These are phyloP conservation scores for Peromyscus attwateri DNA, from an alignment of 2,797 vertebrate species.

Conservation along the genomic window DNA sequence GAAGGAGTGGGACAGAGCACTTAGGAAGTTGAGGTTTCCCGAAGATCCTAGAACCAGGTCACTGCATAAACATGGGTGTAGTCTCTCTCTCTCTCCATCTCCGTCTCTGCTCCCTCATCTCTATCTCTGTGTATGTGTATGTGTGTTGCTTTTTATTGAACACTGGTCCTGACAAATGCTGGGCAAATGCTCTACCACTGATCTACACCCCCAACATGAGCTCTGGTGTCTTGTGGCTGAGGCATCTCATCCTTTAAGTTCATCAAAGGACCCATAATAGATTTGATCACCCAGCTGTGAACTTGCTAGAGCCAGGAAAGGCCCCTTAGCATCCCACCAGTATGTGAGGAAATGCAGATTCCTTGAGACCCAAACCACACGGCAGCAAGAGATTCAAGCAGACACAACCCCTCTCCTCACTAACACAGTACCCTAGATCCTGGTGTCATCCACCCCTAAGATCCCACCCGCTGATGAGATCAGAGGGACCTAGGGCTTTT, in stretches of 20 bases:
- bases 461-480: background rate
- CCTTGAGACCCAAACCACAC: background rate
- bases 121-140: background rate
- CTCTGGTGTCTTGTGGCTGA: fast-evolving
- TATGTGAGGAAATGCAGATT: background rate
- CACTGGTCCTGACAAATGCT: background rate
- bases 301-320: background rate
- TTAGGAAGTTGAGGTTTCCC: fast-evolving
- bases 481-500: background rate
- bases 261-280: background rate
- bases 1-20: fast-evolving
- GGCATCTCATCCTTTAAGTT: background rate
- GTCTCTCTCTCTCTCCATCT: too few species aligned
- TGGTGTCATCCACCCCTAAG: fast-evolving
- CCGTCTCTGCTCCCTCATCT: too few species aligned
- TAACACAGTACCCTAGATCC: background rate
- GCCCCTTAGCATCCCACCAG: background rate
- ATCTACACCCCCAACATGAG: background rate
- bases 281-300: background rate
- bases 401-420: background rate
- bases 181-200: background rate
- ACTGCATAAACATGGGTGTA: fast-evolving
- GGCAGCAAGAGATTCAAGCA: too few species aligned
- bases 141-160: background rate
- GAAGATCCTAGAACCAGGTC: fast-evolving